Evolutionary conservation across 1,140 invertebrate species (phyloP), one percentile per base, ranked within the genome.

Genomic region (Zaprionus vittiger): DNA sequence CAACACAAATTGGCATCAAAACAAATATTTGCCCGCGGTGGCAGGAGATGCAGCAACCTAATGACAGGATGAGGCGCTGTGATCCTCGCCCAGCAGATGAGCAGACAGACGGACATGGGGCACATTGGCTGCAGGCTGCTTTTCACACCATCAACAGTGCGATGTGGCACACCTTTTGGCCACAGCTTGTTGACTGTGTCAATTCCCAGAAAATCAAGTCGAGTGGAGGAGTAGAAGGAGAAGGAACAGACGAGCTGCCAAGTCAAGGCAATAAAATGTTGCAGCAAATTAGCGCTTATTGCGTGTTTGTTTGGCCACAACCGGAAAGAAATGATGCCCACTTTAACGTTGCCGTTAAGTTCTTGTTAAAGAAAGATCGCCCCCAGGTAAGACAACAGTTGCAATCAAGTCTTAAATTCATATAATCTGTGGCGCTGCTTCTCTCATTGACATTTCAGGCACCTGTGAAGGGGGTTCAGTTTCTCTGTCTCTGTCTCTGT

Each of bases 11-110:
- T 90, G 85, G 76, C 86, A 71, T 90, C 86, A 90, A 90, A 90
- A 83, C 85, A 90, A 90, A 90, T 90, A 90, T 90, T 90, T 90
- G 86, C 85, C 85, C 59, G 70, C 83, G 81, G 85, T 89, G 78
- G 85, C 81, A 82, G 73, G 65, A 62, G 69, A 67, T 78, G 67
- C 77, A 38, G 14, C 12, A 38, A 60, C 68, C 76, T 89, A 89
- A 89, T 89, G 84, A 89, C 84, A 81, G 84, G 84, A 87, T 85
- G 63, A 70, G 15, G 11, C 57, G 41, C 28, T 38, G 68, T 57
- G 72, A 76, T 72, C 60, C 62, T 73, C 52, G 6, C 22, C 31
- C 31, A 61, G 38, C 65, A 73, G 34, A 22, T 37, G 41, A 38
- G 41, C 31, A 56, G 31, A 55, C 68, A 31, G 28, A 59, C 56